Evolutionary conservation across 2,113 vertebrate genomes (phyloP), one percentile per base, ranked within the genome.

Genomic region (Argyrosomus japonicus): DNA sequence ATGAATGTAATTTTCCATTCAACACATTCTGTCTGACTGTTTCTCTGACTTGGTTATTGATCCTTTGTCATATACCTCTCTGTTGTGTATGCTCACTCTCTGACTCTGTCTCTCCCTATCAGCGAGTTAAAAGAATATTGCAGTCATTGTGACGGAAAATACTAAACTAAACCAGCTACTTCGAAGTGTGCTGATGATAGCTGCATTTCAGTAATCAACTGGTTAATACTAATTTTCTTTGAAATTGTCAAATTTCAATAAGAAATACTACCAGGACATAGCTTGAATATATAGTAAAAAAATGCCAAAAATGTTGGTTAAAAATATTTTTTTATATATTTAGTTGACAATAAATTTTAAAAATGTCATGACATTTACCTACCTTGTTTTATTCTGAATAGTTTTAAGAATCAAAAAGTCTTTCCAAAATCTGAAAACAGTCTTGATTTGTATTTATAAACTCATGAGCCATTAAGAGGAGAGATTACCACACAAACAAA

Each of bases 141-240:
- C 60, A 53, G 8, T 32, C 1, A 1, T 6, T 23, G 21, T 40
- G 12, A 54, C 43, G 3, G 12, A 23, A n/a, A 61, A 61, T 25
- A 43, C 21, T 8, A 13, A n/a, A 47, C 43, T 47, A n/a, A 36
- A 65, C 21, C n/a, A 23, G 17, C 27, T 32, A 47, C 54, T 45
- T 58, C n/a, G 2, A 43, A 43, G 23, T 40, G 45, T 47, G 11
- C 13, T 14, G 45, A 14, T 47, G 45, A 14, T 47, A 11, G 13
- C 36, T 21, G 45, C 50, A 47, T 36, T 65, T 54, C 19, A 25
- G 6, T 32, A 23, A 51, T 78, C 25, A 14, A 58, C 12, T 25
- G 56, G 8, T 51, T 61, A 61, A 61, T 27, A 40, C 29, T 17
- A 13, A 70, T 70, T 71, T n/a, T 68, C 48, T 43, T 56, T 73